phyloP scores from a whole-genome alignment of 2,888 invertebrate genomes.

The Rotaria magnacalcarata region DNA sequence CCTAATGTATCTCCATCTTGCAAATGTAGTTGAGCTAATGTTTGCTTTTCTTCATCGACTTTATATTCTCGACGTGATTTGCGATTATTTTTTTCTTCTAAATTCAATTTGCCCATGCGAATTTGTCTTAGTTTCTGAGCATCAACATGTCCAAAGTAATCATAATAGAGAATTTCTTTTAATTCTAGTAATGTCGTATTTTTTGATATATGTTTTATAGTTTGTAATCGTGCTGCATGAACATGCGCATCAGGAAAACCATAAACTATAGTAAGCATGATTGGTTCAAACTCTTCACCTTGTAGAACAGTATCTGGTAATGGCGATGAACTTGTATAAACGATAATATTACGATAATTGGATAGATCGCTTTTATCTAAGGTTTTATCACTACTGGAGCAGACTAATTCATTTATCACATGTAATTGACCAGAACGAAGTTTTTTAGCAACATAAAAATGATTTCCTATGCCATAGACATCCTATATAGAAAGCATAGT shows the following conservation, averaged over 20 bases:
- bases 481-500: not conserved
- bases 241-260: not conserved
- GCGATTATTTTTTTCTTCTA: slow-evolving; percentile 33
- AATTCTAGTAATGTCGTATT: not conserved
- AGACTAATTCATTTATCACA: not conserved
- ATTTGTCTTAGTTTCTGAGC: not conserved
- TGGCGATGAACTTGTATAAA: not conserved
- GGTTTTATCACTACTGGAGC: not conserved
- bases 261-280: not conserved
- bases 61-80: slow-evolving; percentile 24
- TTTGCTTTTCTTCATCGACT: not conserved
- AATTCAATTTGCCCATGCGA: slow-evolving; percentile 26
- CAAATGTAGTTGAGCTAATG: not conserved
- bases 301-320: slow-evolving; percentile 17
- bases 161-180: not conserved
- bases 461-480: not conserved
- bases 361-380: not conserved
- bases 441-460: slow-evolving; percentile 32
- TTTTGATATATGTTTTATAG: not conserved
- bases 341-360: not conserved
- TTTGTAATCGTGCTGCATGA: not conserved
- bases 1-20: slow-evolving; percentile 23
- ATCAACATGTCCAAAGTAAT: not conserved
- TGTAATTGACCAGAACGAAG: slow-evolving; percentile 28
- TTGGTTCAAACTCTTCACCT: slow-evolving; percentile 28